Base-by-base conservation (phyloP, 2,888 invertebrate genomes). In the Aethes cnicana region DNA sequence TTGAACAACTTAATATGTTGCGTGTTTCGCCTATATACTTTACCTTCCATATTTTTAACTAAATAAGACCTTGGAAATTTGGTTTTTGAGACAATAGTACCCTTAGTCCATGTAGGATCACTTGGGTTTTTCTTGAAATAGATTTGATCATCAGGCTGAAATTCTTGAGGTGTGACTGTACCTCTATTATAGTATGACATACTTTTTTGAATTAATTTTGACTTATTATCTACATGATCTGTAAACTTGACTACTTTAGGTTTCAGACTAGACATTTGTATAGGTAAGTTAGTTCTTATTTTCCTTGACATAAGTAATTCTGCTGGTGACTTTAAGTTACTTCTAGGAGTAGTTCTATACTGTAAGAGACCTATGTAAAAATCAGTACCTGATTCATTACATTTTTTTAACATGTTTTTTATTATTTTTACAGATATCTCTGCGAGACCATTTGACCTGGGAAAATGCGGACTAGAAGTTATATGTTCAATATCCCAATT, bases 401-500 rank as follows among this genome's bases (percentile, higher is more conserved):
- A 25, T 25, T 25, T 25, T 25, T 9, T 25, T n/a, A 25, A n/a
- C 4, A 25, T 25, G 25, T 25, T 25, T 25, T 25, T 25, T 9
- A 25, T n/a, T 25, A 25, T 25, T 25, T 25, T 25, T 25, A 25
- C 25, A 25, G 25, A 25, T 2, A 25, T 9, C n/a, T 25, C 25
- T 2, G 25, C 7, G n/a, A 6, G 25, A 8, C 25, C 25, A n/a
- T 25, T 25, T 1, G 25, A 25, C n/a, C 25, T 7, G n/a, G 25
- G 25, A 8, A 25, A 25, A 9, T 41, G 41, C 2, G 41, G 41
- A 39, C 39, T 39, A 0, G 39, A 39, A 9, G 4, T 43, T 4
- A 54, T 41, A 7, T 54, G 54, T 44, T 48, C 36, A 4, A 49
- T 49, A 17, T 48, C 44, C 54, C 54, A 54, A 8, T 49, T 28